Evolutionary conservation across 37 sponge, comb jelly and placozoan species (phyloP).

Genomic region (Spongilla lacustris): DNA sequence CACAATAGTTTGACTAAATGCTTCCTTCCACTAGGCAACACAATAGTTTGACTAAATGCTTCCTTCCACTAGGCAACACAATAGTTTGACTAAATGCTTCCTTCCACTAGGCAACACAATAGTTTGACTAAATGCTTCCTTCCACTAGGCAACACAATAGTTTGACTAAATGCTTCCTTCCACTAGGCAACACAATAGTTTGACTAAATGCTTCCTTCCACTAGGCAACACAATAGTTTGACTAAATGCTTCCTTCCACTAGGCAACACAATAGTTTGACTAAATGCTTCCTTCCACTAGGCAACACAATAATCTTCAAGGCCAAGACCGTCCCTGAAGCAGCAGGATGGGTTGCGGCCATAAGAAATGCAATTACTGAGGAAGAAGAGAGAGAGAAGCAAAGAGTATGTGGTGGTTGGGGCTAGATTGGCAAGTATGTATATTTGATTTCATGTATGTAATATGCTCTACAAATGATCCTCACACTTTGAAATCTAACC

Average conservation of each 20-base stretch:
- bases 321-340: slow-evolving; percentile 24
- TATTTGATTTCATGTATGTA: no score
- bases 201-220: slow-evolving; percentile 9
- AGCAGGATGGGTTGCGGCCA: slow-evolving; percentile 44
- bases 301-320: slow-evolving; percentile 26
- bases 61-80: slow-evolving; percentile 19
- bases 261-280: slow-evolving; percentile 39
- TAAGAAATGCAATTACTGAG: slow-evolving; percentile 35
- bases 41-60: slow-evolving; percentile 24
- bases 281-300: slow-evolving; percentile 15
- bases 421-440: neutral
- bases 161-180: slow-evolving; percentile 8
- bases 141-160: slow-evolving; percentile 28
- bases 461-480: no score
- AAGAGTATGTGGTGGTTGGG: slow-evolving; percentile 15
- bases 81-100: slow-evolving; percentile 20
- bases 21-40: slow-evolving; percentile 21
- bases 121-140: slow-evolving; percentile 8
- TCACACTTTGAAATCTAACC: no score
- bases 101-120: slow-evolving; percentile 28
- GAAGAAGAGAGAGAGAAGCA: slow-evolving; percentile 47
- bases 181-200: slow-evolving; percentile 27
- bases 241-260: no score
- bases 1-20: slow-evolving; percentile 23
- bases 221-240: slow-evolving; percentile 39